Base-by-base conservation (phyloP, 1,140 invertebrate species). In the Paraescarpia echinospica region DNA sequence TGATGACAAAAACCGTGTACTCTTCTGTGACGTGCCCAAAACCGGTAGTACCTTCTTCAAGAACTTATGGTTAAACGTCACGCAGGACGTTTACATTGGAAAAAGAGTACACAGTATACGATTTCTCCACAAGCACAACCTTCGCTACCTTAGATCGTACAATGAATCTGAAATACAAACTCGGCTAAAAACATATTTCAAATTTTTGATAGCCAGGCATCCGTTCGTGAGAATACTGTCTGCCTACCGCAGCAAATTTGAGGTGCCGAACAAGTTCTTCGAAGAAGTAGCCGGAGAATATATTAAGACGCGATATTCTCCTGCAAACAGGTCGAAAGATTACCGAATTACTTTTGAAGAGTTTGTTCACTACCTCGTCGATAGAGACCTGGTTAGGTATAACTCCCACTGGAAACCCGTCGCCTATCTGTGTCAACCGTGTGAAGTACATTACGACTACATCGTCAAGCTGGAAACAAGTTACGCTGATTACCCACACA, bases 181-280 rank as follows among this genome's bases (percentile, higher is more conserved):
- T 18, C 90, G 90, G n/a, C 27, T 90, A 31, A 90, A 22, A 31
- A 34, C 34, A 22, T 33, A 90, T 41, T 90, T 27, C 90, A 90
- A 90, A 41, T 90, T 90, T 31, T 27, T 90, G 90, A 6, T 33
- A 18, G n/a, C 27, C 34, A 34, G 90, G n/a, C 90, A 90, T 31
- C 90, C 90, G 90, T 33, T 90, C 8, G 90, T 35, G 34, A 34
- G 90, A 35, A 18, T 90, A 34, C 90, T 90, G 12, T 90, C 90
- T 27, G 90, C 27, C 9, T 90, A 41, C 14, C 14, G 90, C 14
- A n/a, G n/a, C 4, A 90, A 90, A 41, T 31, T 90, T 12, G 59
- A 77, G 27, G 4, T 2, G 12, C 59, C 59, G 27, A 77, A 77
- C 59, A 31, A 77, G 59, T 31, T 14, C 22, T 77, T 14, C 27